Conservation (phyloP, 2,797 vertebrate genomes). For the Sebastes diploproa region DNA sequence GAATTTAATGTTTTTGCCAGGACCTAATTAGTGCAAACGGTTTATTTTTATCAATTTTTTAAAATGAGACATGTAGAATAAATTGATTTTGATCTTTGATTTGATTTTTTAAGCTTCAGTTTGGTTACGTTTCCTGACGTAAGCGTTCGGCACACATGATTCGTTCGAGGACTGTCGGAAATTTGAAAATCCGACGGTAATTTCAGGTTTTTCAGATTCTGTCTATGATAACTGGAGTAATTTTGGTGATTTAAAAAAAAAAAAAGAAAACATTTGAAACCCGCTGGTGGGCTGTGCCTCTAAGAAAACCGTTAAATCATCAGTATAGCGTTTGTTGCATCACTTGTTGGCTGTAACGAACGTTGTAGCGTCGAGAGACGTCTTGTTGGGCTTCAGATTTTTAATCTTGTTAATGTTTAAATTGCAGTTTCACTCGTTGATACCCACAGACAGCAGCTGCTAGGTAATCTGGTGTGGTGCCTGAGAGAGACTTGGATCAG, state of each 20-base stretch:
- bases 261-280: too few relatives aligned
- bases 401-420: background rate
- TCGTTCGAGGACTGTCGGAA: background rate
- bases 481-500: background rate
- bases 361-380: background rate
- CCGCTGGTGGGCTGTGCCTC: too few relatives aligned
- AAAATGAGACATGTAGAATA: background rate
- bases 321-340: background rate
- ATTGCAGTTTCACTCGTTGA: background rate
- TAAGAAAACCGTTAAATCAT: background rate
- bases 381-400: background rate
- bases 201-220: too few relatives aligned
- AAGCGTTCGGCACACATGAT: background rate
- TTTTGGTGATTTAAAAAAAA: too few relatives aligned
- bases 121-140: too few relatives aligned
- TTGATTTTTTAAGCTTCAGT: too few relatives aligned
- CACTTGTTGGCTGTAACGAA: background rate
- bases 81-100: background rate
- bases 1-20: background rate
- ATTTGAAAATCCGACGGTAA: background rate
- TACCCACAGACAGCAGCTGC: slow-evolving; percentile 13
- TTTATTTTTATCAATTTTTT: background rate
- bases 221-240: too few relatives aligned
- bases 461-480: background rate
- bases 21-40: background rate